Evolutionary conservation across 2,797 vertebrate genomes (phyloP).

Genomic region (Erethizon dorsatum): DNA sequence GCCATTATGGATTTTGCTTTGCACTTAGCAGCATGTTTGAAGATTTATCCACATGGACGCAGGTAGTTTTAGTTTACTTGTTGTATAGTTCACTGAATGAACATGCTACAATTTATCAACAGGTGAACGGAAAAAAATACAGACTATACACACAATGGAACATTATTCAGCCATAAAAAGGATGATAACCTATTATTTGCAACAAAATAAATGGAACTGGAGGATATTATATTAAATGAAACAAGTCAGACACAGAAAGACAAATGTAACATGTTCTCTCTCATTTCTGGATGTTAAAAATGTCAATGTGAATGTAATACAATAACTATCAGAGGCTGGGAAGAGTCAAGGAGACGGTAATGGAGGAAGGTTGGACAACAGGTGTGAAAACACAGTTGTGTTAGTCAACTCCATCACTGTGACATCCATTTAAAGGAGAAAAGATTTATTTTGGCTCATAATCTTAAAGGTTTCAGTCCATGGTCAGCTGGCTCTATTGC

Average conservation of each 20-base stretch:
- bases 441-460: neutral
- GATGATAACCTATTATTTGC: neutral
- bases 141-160: neutral
- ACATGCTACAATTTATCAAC: neutral
- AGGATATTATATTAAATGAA: neutral
- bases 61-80: neutral
- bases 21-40: neutral
- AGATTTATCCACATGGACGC: neutral
- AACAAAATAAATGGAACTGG: neutral
- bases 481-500: neutral
- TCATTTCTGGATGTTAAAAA: neutral
- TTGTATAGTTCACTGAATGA: neutral
- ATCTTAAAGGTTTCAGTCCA: neutral
- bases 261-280: neutral
- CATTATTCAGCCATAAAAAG: neutral
- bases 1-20: neutral
- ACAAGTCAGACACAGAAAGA: neutral
- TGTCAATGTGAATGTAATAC: neutral
- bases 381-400: neutral
- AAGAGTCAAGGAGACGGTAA: neutral
- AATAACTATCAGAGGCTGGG: neutral
- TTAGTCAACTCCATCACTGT: neutral
- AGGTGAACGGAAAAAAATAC: neutral
- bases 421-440: neutral
- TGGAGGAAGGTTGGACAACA: neutral